phyloP scores from a whole-genome alignment of 1,140 invertebrate species.

The Hermetia illucens region DNA sequence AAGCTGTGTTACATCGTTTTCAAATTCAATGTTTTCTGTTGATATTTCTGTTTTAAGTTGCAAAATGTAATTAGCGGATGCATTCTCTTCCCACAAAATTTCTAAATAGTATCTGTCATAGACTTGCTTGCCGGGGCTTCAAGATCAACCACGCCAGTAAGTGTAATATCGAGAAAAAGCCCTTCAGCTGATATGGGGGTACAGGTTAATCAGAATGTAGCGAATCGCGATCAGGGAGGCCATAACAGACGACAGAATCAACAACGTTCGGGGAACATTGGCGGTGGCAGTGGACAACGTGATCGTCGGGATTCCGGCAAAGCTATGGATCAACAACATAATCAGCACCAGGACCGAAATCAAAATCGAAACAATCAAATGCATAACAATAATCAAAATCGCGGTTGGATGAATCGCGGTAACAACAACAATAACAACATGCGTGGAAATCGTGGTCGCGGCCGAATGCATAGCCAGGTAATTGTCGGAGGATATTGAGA shows the following conservation, averaged over 20 bases:
- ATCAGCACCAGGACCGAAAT: constrained; percentile 17
- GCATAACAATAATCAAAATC: constrained; percentile 10
- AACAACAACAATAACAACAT: constrained; percentile 13
- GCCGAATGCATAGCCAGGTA: constrained; percentile 25
- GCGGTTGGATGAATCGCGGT: constrained; percentile 26
- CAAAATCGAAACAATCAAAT: constrained; percentile 1
- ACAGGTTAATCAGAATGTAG: constrained; percentile 39
- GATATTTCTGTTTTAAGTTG: too few species aligned
- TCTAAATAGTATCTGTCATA: constrained; percentile 43
- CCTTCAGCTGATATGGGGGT: constrained; percentile 71
- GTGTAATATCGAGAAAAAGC: constrained; percentile 53
- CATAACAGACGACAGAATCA: constrained; percentile 23
- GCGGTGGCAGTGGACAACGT: constrained; percentile 5
- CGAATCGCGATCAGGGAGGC: constrained; percentile 24
- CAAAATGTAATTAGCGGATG: too few species aligned
- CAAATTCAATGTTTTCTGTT: too few species aligned
- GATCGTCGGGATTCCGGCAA: constrained; percentile 26
- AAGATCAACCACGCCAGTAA: constrained; percentile 60
- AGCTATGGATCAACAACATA: constrained; percentile 14
- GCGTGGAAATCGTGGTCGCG: constrained; percentile 13
- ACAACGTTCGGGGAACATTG: constrained; percentile 8
- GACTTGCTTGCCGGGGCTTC: constrained; percentile 59
- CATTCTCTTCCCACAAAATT: too few species aligned
- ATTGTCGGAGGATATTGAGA: constrained; percentile 4
- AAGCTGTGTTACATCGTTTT: too few species aligned